These are phyloP conservation scores for Psilanteris sp. DNA, from an alignment of 1,140 invertebrate genomes.

Conservation along the genomic window DNA sequence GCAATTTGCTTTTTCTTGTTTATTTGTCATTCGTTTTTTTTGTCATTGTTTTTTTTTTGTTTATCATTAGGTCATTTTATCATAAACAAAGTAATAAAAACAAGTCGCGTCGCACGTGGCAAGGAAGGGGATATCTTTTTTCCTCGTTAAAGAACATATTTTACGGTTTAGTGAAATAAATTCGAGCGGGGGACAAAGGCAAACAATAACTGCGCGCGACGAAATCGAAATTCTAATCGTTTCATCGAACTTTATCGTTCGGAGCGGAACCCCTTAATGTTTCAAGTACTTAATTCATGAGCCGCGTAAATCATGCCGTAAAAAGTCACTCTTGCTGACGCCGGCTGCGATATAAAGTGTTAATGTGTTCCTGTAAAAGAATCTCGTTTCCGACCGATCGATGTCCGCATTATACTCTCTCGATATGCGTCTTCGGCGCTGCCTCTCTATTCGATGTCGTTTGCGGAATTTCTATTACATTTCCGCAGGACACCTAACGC, in stretches of 20 bases:
- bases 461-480: constrained; percentile 56
- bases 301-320: constrained; percentile 50
- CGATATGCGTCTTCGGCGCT: constrained; percentile 26
- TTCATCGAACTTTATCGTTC: constrained; percentile 36
- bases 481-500: constrained; percentile 36
- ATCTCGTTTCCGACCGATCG: constrained; percentile 55
- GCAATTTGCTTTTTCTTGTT: no score
- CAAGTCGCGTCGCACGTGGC: neutral
- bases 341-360: constrained; percentile 41
- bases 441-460: constrained; percentile 10
- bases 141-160: neutral
- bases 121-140: neutral
- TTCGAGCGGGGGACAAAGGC: constrained; percentile 5
- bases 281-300: constrained; percentile 56
- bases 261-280: constrained; percentile 36
- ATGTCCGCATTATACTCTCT: constrained; percentile 51
- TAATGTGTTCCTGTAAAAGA: constrained; percentile 54
- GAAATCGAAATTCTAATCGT: constrained; percentile 53
- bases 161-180: constrained; percentile 7
- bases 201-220: constrained; percentile 17
- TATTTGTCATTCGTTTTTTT: no score
- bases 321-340: constrained; percentile 56
- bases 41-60: no score
- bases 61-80: no score
- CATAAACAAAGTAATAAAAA: no score